A percentile compares a stretch with the other conserved stretches of the same genome.
Evolutionary conservation across 2,113 vertebrate species (phyloP).

Genomic region (Nycticryphes semicollaris): DNA sequence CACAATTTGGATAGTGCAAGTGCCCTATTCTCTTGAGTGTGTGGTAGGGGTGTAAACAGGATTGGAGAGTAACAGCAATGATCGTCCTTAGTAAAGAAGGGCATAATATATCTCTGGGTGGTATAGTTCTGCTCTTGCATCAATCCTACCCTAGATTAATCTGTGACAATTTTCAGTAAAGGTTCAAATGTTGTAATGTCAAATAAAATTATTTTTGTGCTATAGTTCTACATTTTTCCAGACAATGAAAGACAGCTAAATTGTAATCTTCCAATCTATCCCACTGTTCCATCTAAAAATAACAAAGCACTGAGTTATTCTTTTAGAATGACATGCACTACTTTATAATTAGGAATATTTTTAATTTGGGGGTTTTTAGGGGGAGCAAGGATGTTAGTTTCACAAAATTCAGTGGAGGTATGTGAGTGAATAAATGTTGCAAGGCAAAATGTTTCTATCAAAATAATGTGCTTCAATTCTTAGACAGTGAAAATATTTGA

Average conservation of each 20-base stretch:
- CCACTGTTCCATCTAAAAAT: neutral
- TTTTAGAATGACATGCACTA: neutral
- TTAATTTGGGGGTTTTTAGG: rapidly evolving
- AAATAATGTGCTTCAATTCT: neutral
- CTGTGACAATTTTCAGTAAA: neutral
- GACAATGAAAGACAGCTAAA: neutral
- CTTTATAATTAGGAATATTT: neutral
- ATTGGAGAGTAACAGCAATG: neutral
- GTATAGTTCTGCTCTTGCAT: neutral
- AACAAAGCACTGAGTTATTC: neutral
- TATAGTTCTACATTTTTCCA: neutral
- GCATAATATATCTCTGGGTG: neutral
- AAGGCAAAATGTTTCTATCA: neutral
- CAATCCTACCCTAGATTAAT: neutral
- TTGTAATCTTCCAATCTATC: neutral
- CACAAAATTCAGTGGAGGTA: neutral
- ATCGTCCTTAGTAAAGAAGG: neutral
- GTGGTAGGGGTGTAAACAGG: rapidly evolving
- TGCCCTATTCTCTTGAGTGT: neutral
- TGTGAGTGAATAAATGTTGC: neutral
- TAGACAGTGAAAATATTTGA: neutral
- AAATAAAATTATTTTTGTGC: neutral
- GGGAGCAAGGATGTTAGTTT: neutral
- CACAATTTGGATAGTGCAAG: neutral
- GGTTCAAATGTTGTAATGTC: neutral